phyloP scores from a whole-genome alignment of 2,113 vertebrate species.

The Microcebus ravelobensis region DNA sequence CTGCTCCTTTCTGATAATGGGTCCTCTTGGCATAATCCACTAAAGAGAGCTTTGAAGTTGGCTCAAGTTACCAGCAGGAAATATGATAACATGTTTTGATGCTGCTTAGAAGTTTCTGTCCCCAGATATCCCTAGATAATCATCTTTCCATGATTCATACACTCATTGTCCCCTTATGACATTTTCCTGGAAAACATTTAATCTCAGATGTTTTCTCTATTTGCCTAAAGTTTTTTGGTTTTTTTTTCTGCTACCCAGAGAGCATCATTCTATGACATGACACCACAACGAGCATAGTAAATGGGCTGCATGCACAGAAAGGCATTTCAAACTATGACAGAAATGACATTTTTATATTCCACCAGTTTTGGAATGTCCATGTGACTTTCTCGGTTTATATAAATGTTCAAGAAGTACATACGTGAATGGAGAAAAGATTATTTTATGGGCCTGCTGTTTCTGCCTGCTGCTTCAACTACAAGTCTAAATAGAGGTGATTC shows the following conservation, averaged over 20 bases:
- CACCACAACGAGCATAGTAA: not conserved
- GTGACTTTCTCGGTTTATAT: not conserved
- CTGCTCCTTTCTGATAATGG: constrained; percentile 59
- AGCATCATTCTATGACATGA: not conserved
- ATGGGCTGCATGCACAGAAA: not conserved
- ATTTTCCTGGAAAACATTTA: constrained; percentile 50
- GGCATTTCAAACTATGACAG: not conserved
- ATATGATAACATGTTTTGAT: constrained; percentile 45
- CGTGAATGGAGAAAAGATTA: not conserved
- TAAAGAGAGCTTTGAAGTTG: constrained; percentile 68
- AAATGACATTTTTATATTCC: not conserved
- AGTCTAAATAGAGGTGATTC: not conserved
- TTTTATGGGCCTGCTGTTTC: not conserved
- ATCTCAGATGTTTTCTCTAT: not conserved
- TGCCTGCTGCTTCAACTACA: not conserved
- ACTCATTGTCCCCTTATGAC: constrained; percentile 42
- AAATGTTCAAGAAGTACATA: not conserved
- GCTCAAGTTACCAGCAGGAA: constrained; percentile 62
- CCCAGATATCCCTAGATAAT: not conserved
- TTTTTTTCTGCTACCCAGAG: not conserved
- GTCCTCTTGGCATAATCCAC: not conserved
- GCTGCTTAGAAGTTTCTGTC: constrained; percentile 62
- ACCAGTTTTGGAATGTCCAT: not conserved
- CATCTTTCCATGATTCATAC: constrained; percentile 51
- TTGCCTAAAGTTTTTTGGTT: not conserved